Base-by-base conservation (phyloP, 2,888 invertebrate species). In the Orthosia cruda region DNA sequence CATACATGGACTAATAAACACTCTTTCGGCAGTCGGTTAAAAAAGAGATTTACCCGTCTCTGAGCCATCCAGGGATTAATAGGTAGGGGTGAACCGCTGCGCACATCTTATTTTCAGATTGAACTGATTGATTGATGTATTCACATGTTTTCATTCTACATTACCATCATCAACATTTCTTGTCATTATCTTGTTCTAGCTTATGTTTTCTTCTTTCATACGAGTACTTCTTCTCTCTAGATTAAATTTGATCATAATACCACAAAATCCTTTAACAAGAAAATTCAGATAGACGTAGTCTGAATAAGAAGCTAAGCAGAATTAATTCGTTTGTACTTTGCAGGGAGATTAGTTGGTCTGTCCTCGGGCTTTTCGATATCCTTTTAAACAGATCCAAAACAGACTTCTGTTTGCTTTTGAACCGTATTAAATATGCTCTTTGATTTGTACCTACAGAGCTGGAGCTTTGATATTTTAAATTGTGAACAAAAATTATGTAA, bases 401-500 rank as follows among this genome's bases (percentile, higher is more conserved):
- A 74, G 59, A 55, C 54, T 54, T 54, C 49, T 55, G 18, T 80
- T 55, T 70, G 70, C 81, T 75, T 80, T 80, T 40, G 63, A 58
- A 54, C 57, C 50, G 40, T 58, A 58, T 80, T n/a, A 55, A 61
- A 62, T 66, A 77, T 73, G 73, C 73, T 79, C 79, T 77, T 77
- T 77, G 61, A 65, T 52, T 57, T 55, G 40, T 77, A 26, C 23
- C 3, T 45, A 62, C 26, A 26, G 16, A 50, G 32, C 45, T 61
- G 26, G 20, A 26, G 75, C 77, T 77, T 76, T 76, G 62, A 77
- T 62, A 32, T 76, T 77, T n/a, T 16, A 45, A 50, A 70, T 71
- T 45, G 20, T 23, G 20, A 77, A 62, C 23, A 45, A 32, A 74
- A 71, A 70, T 20, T 20, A 47, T 32, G 15, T 26, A 3, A 15